Base-by-base conservation (phyloP, 2,797 vertebrate genomes). In the Betta splendens region DNA sequence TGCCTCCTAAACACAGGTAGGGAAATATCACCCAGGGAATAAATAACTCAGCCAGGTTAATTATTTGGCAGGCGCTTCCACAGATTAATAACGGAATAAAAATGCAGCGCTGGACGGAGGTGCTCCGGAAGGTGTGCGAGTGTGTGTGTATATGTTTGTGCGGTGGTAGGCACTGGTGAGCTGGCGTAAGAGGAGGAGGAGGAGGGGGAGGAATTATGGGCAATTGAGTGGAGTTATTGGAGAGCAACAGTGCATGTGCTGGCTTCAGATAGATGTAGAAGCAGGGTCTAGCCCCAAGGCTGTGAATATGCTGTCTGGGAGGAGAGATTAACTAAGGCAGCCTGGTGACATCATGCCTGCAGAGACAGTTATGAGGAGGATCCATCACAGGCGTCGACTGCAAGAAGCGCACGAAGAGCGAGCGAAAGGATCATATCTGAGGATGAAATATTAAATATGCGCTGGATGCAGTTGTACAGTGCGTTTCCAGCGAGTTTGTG, bases 41-140 rank as follows among this genome's bases (percentile, higher is more conserved):
- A 91, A 86, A 88, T 83, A 82, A 80, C 88, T 82, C 72, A 64
- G 74, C 81, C 75, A 75, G 84, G 89, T 87, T 91, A 90, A 92
- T 91, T 91, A 92, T 89, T 88, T 90, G 87, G 86, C 79, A 87
- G 80, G 64, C 58, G 54, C 64, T 37, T 69, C 73, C 20, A 29
- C 61, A 76, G 73, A 86, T 91, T 89, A 88, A 89, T 87, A 90
- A 77, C 66, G 56, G 69, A 81, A 88, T 87, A 86, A 85, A 85
- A 89, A 76, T 67, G 52, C 75, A 62, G 68, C 32, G 17, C 57
- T 63, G 71, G 73, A 82, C 43, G 57, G 54, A 37, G 60, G 61
- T 61, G 66, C 53, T 75, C 49, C 71, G 71, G 68, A 75, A 77
- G 65, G 73, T 75, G 63, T 60, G 43, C 16, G 18, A 9, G 37